These are phyloP conservation scores for Rhegmatorhina hoffmannsi DNA, from an alignment of 2,113 vertebrate species.

Conservation along the genomic window DNA sequence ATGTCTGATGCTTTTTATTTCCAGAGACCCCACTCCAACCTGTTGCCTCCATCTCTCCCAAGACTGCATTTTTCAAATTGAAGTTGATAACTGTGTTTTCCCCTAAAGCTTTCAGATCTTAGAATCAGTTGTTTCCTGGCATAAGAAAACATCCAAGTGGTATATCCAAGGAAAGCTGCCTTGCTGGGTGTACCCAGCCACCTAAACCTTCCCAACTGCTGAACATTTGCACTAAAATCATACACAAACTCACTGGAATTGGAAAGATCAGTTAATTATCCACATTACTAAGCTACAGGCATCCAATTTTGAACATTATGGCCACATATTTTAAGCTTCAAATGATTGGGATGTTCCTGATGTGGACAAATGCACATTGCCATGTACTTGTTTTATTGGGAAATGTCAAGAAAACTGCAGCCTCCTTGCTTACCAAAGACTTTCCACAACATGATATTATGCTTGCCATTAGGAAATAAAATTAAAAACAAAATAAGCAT, in stretches of 20 bases:
- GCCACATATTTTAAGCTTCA: not conserved
- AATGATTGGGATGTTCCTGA: not conserved
- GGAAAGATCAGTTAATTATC: not conserved
- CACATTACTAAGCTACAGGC: not conserved
- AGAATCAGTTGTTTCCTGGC: not conserved
- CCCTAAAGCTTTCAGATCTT: not conserved
- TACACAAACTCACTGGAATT: not conserved
- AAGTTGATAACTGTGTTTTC: not conserved
- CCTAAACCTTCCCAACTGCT: not conserved
- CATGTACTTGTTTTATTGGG: not conserved
- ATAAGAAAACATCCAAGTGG: not conserved
- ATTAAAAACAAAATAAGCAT: not conserved
- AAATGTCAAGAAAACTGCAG: not conserved
- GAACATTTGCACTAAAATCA: not conserved
- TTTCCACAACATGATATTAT: not conserved
- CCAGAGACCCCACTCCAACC: not conserved
- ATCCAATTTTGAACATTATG: not conserved
- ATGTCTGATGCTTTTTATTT: constrained; percentile 9
- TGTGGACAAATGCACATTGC: not conserved
- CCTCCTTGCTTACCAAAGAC: not conserved
- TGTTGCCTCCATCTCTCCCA: not conserved
- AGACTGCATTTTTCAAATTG: not conserved
- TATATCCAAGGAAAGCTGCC: not conserved
- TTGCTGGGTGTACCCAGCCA: not conserved
- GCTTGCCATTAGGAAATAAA: not conserved